Conservation (phyloP, 2,797 vertebrate species). For the Echiichthys vipera region DNA sequence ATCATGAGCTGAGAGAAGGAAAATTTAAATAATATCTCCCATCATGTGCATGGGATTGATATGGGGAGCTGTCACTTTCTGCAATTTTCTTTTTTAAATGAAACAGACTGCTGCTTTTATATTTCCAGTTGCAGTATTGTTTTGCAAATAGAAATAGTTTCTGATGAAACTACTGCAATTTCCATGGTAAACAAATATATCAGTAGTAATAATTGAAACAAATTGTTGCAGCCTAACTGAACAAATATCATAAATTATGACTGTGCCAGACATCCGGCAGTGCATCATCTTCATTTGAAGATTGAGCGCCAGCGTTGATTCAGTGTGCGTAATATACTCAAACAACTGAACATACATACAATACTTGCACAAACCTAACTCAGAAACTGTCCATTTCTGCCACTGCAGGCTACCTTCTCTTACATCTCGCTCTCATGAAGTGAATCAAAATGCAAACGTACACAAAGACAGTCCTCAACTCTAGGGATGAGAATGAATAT, state of each 20-base stretch:
- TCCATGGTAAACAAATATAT: background rate
- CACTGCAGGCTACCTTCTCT: background rate
- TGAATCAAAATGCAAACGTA: conserved; percentile 9
- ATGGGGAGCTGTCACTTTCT: background rate
- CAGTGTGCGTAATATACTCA: background rate
- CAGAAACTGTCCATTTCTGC: background rate
- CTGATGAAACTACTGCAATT: background rate
- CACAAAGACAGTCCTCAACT: background rate
- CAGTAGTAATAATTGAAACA: background rate
- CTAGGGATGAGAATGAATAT: no score
- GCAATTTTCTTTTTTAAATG: background rate
- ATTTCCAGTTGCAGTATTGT: background rate
- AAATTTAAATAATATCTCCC: background rate
- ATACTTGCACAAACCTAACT: background rate
- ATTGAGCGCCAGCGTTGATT: background rate
- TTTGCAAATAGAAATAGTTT: background rate
- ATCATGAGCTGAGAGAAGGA: background rate
- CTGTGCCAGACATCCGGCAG: background rate
- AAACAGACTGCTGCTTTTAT: background rate
- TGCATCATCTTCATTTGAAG: background rate
- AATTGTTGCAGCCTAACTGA: background rate
- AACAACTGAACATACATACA: background rate
- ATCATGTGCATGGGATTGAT: background rate
- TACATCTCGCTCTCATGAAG: conserved; percentile 6
- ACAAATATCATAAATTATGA: background rate